Conservation (phyloP, 2,113 vertebrate genomes). For the Caracal caracal region DNA sequence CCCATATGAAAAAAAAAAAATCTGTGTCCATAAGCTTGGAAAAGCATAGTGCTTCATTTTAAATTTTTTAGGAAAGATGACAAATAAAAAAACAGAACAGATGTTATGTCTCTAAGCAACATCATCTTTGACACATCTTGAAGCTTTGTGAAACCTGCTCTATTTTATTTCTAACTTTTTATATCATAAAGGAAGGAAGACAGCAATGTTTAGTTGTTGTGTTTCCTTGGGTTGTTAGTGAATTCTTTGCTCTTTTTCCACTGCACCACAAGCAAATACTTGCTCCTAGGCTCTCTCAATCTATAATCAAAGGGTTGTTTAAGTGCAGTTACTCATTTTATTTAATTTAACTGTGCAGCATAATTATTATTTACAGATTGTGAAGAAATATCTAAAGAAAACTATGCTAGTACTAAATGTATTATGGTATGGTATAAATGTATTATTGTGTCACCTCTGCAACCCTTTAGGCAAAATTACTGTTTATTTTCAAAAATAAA, state of each 20-base stretch:
- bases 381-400: slow-evolving; percentile 72
- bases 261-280: slow-evolving; percentile 22
- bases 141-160: slow-evolving; percentile 75
- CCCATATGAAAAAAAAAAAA: slow-evolving; percentile 29
- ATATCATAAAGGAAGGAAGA: slow-evolving; percentile 45
- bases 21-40: slow-evolving; percentile 68
- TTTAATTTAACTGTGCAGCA: slow-evolving; percentile 63
- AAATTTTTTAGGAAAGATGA: slow-evolving; percentile 73
- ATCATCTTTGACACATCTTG: slow-evolving; percentile 81
- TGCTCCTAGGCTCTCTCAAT: slow-evolving; percentile 48
- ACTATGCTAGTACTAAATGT: slow-evolving; percentile 44
- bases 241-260: slow-evolving; percentile 64
- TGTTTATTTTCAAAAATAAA: slow-evolving; percentile 88
- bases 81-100: slow-evolving; percentile 81
- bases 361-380: slow-evolving; percentile 79
- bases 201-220: slow-evolving; percentile 61
- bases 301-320: slow-evolving; percentile 68
- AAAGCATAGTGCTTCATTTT: slow-evolving; percentile 72
- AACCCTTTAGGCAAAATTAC: slow-evolving; percentile 85
- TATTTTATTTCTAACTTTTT: slow-evolving; percentile 72
- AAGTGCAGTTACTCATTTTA: slow-evolving; percentile 68
- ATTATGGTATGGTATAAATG: slow-evolving; percentile 62
- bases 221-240: slow-evolving; percentile 40
- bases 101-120: slow-evolving; percentile 78
- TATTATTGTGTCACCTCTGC: slow-evolving; percentile 78